Conservation (phyloP, 2,888 invertebrate genomes). For the Eristalis tenax region DNA sequence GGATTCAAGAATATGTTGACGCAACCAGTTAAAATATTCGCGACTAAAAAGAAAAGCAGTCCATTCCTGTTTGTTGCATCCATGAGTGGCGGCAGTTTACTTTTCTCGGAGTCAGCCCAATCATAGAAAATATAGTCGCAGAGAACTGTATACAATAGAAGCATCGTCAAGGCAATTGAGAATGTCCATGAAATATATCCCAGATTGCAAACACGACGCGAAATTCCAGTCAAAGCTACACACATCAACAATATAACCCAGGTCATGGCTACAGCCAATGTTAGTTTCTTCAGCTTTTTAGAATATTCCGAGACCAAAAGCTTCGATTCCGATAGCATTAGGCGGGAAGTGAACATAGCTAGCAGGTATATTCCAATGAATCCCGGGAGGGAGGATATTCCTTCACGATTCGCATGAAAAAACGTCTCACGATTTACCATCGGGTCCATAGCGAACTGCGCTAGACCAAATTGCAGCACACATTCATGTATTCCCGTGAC, state of each 20-base stretch:
- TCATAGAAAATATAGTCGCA: constrained; percentile 58
- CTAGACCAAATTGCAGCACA: constrained; percentile 84
- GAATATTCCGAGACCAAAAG: constrained; percentile 73
- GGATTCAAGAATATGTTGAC: constrained; percentile 89
- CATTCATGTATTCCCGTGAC: constrained; percentile 86
- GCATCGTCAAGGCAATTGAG: constrained; percentile 84
- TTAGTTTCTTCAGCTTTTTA: constrained; percentile 74
- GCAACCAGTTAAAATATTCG: constrained; percentile 92
- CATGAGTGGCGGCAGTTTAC: constrained; percentile 83
- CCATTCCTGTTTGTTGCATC: constrained; percentile 91
- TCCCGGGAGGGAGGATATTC: constrained; percentile 91
- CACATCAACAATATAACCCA: constrained; percentile 82
- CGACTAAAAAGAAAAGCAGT: constrained; percentile 90
- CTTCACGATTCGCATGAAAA: constrained; percentile 94
- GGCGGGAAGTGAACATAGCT: constrained; percentile 85
- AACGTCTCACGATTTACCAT: constrained; percentile 83
- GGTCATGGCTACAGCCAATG: constrained; percentile 76
- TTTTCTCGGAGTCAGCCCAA: constrained; percentile 74
- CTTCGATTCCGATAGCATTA: constrained; percentile 81
- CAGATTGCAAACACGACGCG: constrained; percentile 91
- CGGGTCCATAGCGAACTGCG: constrained; percentile 86
- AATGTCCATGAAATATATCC: constrained; percentile 91
- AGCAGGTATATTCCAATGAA: constrained; percentile 92
- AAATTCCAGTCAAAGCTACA: constrained; percentile 84
- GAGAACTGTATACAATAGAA: constrained; percentile 86